Evolutionary conservation across 2,113 vertebrate species (phyloP), one percentile per base, ranked within the genome.

Genomic region (Gracilinanus agilis): DNA sequence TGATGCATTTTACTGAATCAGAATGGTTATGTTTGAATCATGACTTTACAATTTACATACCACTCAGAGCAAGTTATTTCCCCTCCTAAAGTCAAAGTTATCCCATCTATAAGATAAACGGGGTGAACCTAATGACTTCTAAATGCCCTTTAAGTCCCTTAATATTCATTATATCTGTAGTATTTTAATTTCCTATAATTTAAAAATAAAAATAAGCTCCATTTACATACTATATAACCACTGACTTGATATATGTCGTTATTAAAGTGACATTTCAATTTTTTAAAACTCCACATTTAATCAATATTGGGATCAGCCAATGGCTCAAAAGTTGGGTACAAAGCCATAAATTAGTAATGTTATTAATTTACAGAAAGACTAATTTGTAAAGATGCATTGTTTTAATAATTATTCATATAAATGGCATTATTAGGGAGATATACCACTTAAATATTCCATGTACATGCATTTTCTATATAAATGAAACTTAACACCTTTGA

Each of bases 241-340:
- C 44, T 95, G 54, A 54, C 0, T 88, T 95, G 75, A 61, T 90
- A 95, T 54, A 27, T 93, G 53, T 96, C 92, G 3, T 55, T 40
- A 94, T 92, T 97, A 93, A 94, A 95, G 34, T 16, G 44, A 96
- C 9, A 53, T 89, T 92, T 94, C 54, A 95, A 88, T 9, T 94
- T 97, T 55, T 89, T 44, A 92, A 95, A 95, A 40, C 34, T 83
- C 13, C 34, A 40, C 67, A 40, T 40, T 83, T 40, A 75, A n/a
- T n/a, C 58, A 67, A 67, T n/a, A 75, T 16, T 6, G 12, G 12
- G 29, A 16, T 75, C 13, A 40, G 16, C 6, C 67, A 40, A 40
- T 40, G 16, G 40, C 5, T 40, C 34, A 67, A 75, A 75, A 75
- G 19, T 21, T 75, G 16, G 16, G 13, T n/a, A n/a, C n/a, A 8